Base-by-base conservation (phyloP, 2,888 invertebrate species). In the Aradus depressus region DNA sequence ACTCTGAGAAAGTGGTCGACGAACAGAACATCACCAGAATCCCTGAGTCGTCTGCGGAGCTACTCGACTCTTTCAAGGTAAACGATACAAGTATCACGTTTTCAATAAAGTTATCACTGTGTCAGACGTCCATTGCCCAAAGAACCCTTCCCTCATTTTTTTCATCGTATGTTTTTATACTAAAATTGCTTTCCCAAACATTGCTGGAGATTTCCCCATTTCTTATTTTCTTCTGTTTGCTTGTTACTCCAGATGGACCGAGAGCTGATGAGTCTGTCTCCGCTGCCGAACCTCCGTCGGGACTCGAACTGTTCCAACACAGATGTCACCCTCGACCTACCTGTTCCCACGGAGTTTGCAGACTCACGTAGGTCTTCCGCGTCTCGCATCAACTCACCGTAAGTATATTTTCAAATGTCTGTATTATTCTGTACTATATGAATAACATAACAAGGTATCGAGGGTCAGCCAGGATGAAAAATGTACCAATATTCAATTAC, bases 281-380 rank as follows among this genome's bases (percentile, higher is more conserved):
- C 81, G 2, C 70, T 81, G 65, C 80, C 80, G 6, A 79, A 80
- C 62, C 64, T 76, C 23, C 67, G 77, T 51, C 70, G 80, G 47
- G 80, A 60, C 41, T 60, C 60, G 1, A 58, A 60, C 12, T 57
- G 52, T 26, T 57, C 57, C 10, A 59, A 59, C 21, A 51, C 56
- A 43, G 58, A 60, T 34, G 53, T 60, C 37, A 49, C 59, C 14
- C 60, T 74, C 51, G 72, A 75, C 53, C 69, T 87, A 56, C 87
- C 87, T 1, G 85, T 79, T 38, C 89, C 89, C 5, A 76, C 79
- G 25, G 84, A 84, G 61, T 89, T 89, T 67, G 88, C 88, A 2
- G 88, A 88, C 43, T 54, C 55, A 2, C 51, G 56, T 12, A 55
- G 48, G 35, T 42, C 55, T n/a, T 52, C 52, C 10, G 50, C 55